phyloP scores from a whole-genome alignment of 2,888 invertebrate species.

The Zhuqinia jingwanae region DNA sequence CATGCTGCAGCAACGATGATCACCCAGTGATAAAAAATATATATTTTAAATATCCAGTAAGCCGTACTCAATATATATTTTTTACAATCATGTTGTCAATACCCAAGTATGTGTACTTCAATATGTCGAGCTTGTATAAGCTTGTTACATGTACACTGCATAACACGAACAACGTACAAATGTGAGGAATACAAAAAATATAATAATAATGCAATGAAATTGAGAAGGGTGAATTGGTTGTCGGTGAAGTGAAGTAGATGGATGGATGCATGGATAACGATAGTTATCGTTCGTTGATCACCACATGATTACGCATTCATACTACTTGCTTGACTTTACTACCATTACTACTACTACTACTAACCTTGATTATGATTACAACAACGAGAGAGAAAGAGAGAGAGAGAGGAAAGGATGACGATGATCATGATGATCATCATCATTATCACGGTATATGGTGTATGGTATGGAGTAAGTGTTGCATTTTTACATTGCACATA shows the following conservation, averaged over 20 bases:
- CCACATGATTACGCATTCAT: not conserved
- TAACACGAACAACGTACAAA: too few relatives aligned
- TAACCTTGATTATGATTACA: slow-evolving; percentile 1
- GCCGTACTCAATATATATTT: not conserved
- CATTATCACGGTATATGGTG: too few relatives aligned
- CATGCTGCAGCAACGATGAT: not conserved
- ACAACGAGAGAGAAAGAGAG: too few relatives aligned
- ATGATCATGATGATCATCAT: slow-evolving; percentile 10
- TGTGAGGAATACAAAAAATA: not conserved
- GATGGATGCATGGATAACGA: not conserved
- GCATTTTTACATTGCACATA: not conserved
- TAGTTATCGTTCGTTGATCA: not conserved
- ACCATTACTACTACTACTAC: not conserved
- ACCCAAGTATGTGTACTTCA: not conserved
- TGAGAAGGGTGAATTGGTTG: slow-evolving; percentile 16
- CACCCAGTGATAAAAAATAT: too few relatives aligned
- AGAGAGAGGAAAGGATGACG: not conserved
- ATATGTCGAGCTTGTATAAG: not conserved
- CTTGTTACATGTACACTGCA: too few relatives aligned
- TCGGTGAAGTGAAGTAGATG: slow-evolving; percentile 10
- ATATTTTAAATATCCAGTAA: not conserved
- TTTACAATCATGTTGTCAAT: slow-evolving; percentile 18
- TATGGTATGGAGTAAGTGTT: slow-evolving; percentile 1
- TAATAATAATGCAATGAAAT: slow-evolving; percentile 1
- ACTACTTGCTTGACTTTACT: not conserved